phyloP scores from a whole-genome alignment of 2,888 invertebrate genomes.

The Bombylius discolor region DNA sequence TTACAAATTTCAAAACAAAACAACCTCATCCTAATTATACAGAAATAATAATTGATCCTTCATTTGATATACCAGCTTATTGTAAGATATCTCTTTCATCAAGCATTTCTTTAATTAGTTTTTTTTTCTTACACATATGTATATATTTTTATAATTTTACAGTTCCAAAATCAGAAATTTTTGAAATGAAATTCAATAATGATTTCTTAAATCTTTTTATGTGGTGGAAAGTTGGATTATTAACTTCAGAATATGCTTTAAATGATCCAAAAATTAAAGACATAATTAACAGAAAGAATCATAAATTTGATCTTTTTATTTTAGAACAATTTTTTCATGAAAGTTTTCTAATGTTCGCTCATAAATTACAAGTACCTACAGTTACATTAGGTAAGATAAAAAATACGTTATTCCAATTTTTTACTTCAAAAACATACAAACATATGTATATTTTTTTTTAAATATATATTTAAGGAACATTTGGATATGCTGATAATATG shows the following conservation, averaged over 20 bases:
- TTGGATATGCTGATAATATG: conserved; percentile 37
- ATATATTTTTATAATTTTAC: neutral
- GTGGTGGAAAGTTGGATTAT: conserved; percentile 28
- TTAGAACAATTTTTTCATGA: conserved; percentile 37
- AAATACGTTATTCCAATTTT: neutral
- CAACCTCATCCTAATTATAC: conserved; percentile 35
- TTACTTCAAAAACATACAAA: too few relatives aligned
- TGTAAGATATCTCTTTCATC: conserved; percentile 22
- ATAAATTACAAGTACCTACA: conserved; percentile 35
- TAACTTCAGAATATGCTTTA: conserved; percentile 29
- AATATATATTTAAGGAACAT: conserved; percentile 20
- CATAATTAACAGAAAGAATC: conserved; percentile 27
- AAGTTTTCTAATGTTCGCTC: conserved; percentile 35
- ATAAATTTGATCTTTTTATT: conserved; percentile 36
- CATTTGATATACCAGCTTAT: conserved; percentile 28
- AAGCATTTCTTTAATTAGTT: neutral
- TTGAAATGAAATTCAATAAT: conserved; percentile 28
- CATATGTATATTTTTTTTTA: too few relatives aligned
- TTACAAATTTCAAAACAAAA: conserved; percentile 30
- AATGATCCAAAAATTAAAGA: conserved; percentile 25
- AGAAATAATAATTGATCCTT: conserved; percentile 31
- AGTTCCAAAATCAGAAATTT: conserved; percentile 32
- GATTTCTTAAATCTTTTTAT: conserved; percentile 30
- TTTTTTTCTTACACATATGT: neutral
- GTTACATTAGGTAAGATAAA: conserved; percentile 24